Evolutionary conservation across 2,888 invertebrate genomes (phyloP).

Genomic region (Sylvicola cinctus): DNA sequence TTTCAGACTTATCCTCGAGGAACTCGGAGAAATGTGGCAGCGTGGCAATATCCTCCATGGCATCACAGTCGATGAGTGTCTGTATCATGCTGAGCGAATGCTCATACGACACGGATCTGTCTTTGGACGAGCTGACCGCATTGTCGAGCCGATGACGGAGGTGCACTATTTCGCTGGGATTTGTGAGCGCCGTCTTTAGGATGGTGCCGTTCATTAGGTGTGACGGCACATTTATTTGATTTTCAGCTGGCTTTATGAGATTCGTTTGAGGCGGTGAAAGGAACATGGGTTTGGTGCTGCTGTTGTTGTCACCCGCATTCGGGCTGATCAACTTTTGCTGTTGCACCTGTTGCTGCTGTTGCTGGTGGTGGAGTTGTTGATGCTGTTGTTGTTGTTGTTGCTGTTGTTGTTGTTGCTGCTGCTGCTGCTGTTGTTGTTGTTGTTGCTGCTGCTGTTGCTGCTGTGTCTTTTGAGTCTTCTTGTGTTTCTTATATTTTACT

Average conservation of each 20-base stretch:
- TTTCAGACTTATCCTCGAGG: slow-evolving; percentile 75
- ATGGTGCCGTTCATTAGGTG: slow-evolving; percentile 82
- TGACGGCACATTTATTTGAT: slow-evolving; percentile 27
- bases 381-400: slow-evolving; percentile 16
- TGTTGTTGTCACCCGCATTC: slow-evolving; percentile 13
- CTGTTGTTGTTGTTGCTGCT: slow-evolving; percentile 28
- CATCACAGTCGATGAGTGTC: slow-evolving; percentile 87
- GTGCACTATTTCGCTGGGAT: slow-evolving; percentile 82
- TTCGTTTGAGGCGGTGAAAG: slow-evolving; percentile 23
- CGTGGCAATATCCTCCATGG: slow-evolving; percentile 90
- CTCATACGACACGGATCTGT: slow-evolving; percentile 63
- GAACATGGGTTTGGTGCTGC: slow-evolving; percentile 13
- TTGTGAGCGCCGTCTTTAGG: slow-evolving; percentile 83
- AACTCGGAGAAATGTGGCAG: slow-evolving; percentile 76
- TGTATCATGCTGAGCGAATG: slow-evolving; percentile 75
- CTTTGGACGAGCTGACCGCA: slow-evolving; percentile 70
- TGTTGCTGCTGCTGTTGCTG: slow-evolving; percentile 20
- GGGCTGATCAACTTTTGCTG: slow-evolving; percentile 11
- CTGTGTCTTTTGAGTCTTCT: slow-evolving; percentile 43
- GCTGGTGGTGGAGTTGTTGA: slow-evolving; percentile 14
- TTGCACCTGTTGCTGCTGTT: slow-evolving; percentile 18
- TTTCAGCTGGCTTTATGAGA: slow-evolving; percentile 16
- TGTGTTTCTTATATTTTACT: slow-evolving; percentile 96
- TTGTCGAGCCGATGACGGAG: slow-evolving; percentile 73
- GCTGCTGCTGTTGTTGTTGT: slow-evolving; percentile 27